Conservation (phyloP, 1,140 invertebrate species). For the Conus betulinus region DNA sequence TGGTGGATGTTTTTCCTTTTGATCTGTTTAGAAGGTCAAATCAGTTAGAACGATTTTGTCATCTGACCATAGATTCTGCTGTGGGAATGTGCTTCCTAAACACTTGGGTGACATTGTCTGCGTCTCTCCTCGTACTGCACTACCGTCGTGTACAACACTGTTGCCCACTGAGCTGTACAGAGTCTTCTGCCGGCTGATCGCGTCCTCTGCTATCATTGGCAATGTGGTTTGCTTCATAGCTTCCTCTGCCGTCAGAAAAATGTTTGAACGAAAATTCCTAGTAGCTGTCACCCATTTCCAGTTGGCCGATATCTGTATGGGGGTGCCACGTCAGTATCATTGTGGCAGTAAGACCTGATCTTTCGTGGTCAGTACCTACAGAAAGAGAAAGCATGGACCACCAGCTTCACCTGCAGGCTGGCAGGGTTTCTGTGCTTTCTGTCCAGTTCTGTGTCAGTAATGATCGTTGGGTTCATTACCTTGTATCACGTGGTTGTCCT, state of each 20-base stretch:
- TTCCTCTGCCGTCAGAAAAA: background rate
- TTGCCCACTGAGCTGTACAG: background rate
- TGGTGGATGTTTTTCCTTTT: background rate
- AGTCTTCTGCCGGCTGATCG: background rate
- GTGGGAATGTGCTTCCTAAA: background rate
- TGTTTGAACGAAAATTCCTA: background rate
- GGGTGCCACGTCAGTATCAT: too few species aligned
- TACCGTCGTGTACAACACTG: background rate
- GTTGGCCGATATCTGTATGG: background rate
- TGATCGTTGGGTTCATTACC: background rate
- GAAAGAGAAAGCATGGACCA: background rate
- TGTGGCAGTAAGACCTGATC: too few species aligned
- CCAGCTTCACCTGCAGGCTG: background rate
- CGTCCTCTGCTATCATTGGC: background rate
- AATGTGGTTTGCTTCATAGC: background rate
- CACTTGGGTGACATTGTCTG: background rate
- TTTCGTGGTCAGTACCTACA: too few species aligned
- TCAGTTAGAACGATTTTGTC: background rate
- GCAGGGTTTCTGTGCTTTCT: background rate
- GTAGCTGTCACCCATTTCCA: background rate
- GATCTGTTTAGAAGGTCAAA: background rate
- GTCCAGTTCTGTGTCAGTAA: background rate
- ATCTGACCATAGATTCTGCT: background rate
- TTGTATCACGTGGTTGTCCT: background rate
- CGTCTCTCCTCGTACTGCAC: background rate